Evolutionary conservation across 2,888 invertebrate species (phyloP).

Genomic region (Synergus itoensis): DNA sequence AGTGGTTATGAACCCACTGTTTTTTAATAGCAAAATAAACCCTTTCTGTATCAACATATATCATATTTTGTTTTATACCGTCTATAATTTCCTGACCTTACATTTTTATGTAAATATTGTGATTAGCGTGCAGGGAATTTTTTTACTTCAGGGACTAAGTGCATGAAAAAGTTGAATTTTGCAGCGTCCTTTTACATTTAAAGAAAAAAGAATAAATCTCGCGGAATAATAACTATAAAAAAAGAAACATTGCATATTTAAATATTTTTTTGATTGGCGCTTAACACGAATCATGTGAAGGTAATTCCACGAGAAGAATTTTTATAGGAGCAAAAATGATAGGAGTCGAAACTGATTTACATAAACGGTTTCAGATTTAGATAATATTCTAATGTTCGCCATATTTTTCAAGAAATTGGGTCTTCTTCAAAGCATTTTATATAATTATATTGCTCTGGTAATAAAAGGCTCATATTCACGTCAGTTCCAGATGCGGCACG

Average conservation of each 20-base stretch:
- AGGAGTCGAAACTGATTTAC: constrained; percentile 50
- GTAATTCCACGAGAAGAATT: background rate
- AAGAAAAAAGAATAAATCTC: background rate
- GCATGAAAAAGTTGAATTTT: background rate
- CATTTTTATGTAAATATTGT: constrained; percentile 7
- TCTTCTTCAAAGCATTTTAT: background rate
- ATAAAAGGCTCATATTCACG: constrained; percentile 20
- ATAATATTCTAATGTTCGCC: background rate
- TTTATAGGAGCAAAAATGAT: constrained; percentile 56
- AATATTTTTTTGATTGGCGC: too few relatives aligned
- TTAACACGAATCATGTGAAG: constrained; percentile 29
- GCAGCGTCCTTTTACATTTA: background rate
- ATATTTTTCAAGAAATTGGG: background rate
- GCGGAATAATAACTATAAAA: background rate
- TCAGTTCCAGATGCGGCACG: background rate
- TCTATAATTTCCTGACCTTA: background rate
- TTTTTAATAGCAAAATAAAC: background rate
- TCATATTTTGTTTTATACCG: constrained; percentile 1
- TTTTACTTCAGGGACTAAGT: background rate
- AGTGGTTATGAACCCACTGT: background rate
- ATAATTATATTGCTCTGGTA: constrained; percentile 5
- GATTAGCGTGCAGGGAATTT: background rate
- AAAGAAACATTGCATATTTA: too few relatives aligned
- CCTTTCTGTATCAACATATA: background rate
- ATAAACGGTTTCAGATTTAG: background rate